phyloP scores from a whole-genome alignment of 2,113 vertebrate species.

The Cathartes aura region DNA sequence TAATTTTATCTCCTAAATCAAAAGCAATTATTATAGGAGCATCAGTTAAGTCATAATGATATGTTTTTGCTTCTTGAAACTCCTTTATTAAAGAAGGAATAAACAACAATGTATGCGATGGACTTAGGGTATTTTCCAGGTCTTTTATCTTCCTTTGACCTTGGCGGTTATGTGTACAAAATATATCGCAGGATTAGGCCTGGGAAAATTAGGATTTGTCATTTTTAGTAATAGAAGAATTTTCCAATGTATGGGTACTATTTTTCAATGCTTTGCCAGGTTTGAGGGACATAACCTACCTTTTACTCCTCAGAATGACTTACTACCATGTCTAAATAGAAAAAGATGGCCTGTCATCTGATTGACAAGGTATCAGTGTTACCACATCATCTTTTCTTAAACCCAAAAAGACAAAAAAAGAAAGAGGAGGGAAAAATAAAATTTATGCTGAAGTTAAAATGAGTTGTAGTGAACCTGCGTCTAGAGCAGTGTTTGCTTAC shows the following conservation, averaged over 20 bases:
- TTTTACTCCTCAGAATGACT: background rate
- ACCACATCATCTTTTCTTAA: background rate
- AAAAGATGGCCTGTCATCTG: background rate
- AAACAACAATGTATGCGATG: background rate
- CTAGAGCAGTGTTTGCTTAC: background rate
- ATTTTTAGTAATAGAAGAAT: background rate
- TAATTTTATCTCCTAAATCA: slow-evolving; percentile 52
- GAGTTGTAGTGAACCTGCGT: background rate
- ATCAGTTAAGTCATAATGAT: slow-evolving; percentile 39
- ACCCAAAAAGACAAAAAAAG: background rate
- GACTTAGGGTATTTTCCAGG: slow-evolving; percentile 8
- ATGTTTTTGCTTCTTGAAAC: slow-evolving; percentile 37
- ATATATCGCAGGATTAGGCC: background rate
- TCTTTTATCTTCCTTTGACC: slow-evolving; percentile 49
- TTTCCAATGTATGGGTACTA: background rate
- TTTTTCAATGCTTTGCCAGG: background rate
- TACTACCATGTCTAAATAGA: background rate
- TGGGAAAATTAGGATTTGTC: slow-evolving; percentile 47
- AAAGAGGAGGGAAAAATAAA: background rate
- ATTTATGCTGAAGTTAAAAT: background rate
- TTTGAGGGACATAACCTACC: background rate
- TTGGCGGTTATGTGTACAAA: slow-evolving; percentile 25
- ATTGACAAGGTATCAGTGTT: background rate
- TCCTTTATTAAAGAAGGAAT: slow-evolving; percentile 4
- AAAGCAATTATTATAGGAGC: slow-evolving; percentile 38